Evolutionary conservation across 2,113 vertebrate species (phyloP).

Genomic region (Scomber scombrus): DNA sequence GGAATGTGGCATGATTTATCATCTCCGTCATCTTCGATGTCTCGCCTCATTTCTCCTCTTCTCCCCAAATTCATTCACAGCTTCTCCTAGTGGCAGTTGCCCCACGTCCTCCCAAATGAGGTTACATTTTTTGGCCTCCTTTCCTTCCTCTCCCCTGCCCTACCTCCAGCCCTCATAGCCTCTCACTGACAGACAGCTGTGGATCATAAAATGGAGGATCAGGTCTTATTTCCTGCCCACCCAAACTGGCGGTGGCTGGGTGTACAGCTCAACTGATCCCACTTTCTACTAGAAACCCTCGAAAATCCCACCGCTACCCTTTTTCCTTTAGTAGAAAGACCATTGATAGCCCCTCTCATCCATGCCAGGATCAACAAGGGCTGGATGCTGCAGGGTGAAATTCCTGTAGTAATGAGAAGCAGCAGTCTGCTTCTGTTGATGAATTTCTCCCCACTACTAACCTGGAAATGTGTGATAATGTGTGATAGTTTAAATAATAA

Average conservation of each 20-base stretch:
- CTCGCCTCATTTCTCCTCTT: conserved; percentile 71
- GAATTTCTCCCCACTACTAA: conserved; percentile 53
- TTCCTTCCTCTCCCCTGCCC: conserved; percentile 3
- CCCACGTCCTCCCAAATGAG: conserved; percentile 43
- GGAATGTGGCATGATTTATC: conserved; percentile 70
- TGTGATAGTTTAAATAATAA: conserved; percentile 39
- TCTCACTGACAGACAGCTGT: conserved; percentile 67
- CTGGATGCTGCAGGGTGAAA: conserved; percentile 65
- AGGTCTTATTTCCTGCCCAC: conserved; percentile 79
- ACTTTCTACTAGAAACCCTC: conserved; percentile 57
- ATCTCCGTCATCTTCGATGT: conserved; percentile 59
- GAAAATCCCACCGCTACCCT: conserved; percentile 66
- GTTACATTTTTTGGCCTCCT: conserved; percentile 37
- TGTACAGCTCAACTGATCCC: conserved; percentile 57
- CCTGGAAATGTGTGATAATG: conserved; percentile 31
- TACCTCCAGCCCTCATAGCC: conserved; percentile 35
- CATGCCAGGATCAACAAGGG: conserved; percentile 62
- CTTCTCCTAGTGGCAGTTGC: conserved; percentile 47
- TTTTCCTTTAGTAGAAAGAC: conserved; percentile 57
- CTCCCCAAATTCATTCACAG: conserved; percentile 61
- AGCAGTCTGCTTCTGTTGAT: conserved; percentile 57
- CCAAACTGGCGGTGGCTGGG: conserved; percentile 54
- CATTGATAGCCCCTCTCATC: conserved; percentile 61
- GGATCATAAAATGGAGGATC: conserved; percentile 74
- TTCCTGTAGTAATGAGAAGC: conserved; percentile 76